phyloP scores from a whole-genome alignment of 2,888 invertebrate genomes.

The Bembecia ichneumoniformis region DNA sequence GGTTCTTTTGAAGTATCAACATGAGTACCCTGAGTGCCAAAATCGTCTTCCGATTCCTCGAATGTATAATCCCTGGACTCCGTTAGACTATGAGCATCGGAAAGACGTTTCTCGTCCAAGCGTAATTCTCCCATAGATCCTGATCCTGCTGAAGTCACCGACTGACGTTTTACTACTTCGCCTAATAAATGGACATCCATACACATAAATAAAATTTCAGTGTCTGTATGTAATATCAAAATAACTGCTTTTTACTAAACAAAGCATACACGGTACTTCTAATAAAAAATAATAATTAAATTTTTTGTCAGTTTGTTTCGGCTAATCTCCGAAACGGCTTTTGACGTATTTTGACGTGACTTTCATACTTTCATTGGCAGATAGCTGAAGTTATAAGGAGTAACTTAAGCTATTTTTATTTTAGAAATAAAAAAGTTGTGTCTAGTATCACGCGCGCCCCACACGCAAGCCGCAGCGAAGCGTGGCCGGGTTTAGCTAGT shows the following conservation, averaged over 20 bases:
- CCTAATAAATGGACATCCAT: constrained; percentile 15
- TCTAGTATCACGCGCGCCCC: no score
- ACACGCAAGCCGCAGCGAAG: no score
- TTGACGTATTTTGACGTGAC: no score
- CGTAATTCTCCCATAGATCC: constrained; percentile 56
- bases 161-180: constrained; percentile 49
- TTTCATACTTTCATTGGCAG: no score
- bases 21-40: constrained; percentile 57
- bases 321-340: no score
- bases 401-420: no score
- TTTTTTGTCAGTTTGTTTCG: no score
- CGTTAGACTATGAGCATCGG: constrained; percentile 64
- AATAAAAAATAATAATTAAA: background rate
- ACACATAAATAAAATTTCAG: background rate
- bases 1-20: constrained; percentile 42
- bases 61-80: constrained; percentile 68
- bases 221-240: background rate
- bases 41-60: constrained; percentile 68
- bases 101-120: constrained; percentile 59
- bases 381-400: no score
- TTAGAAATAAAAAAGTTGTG: no score
- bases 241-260: background rate
- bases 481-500: no score
- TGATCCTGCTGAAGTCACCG: constrained; percentile 61
- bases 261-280: background rate